A percentile compares a stretch with the other conserved stretches of the same genome.
Conservation (phyloP, 92 coral and sea anemone species). For the Hydrozoanthus gracilis region DNA sequence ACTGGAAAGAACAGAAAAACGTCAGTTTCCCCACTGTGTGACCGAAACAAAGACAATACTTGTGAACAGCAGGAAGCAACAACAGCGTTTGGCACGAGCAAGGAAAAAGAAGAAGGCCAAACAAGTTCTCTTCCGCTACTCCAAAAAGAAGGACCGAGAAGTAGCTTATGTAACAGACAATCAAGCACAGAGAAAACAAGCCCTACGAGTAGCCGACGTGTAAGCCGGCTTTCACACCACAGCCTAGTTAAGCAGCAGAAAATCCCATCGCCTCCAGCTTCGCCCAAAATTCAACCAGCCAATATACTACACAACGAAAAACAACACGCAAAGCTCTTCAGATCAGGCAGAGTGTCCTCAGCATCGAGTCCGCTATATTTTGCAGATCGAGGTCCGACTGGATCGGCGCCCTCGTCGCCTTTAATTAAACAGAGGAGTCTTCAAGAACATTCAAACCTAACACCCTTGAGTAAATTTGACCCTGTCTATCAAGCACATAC, state of each 20-base stretch:
- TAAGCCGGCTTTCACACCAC: neutral
- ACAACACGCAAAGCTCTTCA: neutral
- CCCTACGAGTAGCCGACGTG: neutral
- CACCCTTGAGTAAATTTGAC: neutral
- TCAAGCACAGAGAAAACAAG: neutral
- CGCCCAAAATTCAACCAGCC: constrained; percentile 7
- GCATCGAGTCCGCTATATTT: neutral
- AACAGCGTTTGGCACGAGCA: neutral
- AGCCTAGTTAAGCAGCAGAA: neutral
- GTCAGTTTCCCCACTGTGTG: constrained; percentile 13
- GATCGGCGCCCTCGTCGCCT: neutral
- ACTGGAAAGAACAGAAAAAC: constrained; percentile 39
- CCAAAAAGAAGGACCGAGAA: constrained; percentile 1
- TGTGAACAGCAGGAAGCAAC: neutral
- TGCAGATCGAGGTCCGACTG: neutral
- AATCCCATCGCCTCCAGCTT: constrained; percentile 9
- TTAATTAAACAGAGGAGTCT: constrained; percentile 29
- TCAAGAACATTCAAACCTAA: neutral
- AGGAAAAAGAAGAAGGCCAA: neutral
- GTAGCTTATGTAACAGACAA: neutral
- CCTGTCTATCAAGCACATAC: constrained; percentile 15
- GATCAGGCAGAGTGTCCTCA: neutral
- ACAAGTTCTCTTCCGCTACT: constrained; percentile 29
- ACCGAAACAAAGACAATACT: neutral
- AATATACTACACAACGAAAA: neutral